Percentiles rank a stretch among this genome's conserved stretches.
phyloP scores from a whole-genome alignment of 2,113 vertebrate genomes.

The Apteryx owenii region DNA sequence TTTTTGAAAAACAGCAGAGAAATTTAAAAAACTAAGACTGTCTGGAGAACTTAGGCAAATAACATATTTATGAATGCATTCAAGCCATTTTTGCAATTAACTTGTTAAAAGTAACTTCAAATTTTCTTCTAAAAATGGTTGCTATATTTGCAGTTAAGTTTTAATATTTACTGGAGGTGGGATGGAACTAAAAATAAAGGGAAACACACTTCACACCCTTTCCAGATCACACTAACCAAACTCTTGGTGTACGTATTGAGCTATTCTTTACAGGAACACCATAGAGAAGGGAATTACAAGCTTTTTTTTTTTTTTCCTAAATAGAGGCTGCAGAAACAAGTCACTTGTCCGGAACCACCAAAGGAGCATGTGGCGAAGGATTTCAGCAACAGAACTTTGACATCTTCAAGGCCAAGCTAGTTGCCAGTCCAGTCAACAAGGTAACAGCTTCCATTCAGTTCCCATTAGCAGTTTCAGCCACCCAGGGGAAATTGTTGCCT shows the following conservation, averaged over 20 bases:
- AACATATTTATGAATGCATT: neutral
- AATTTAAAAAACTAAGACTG: neutral
- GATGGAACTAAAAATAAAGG: neutral
- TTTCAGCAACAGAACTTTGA: neutral
- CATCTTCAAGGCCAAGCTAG: neutral
- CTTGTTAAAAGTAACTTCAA: neutral
- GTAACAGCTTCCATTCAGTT: neutral
- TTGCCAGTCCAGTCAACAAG: neutral
- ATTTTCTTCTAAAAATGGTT: neutral
- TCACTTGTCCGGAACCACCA: neutral
- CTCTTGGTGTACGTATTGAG: neutral
- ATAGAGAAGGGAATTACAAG: neutral
- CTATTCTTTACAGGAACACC: neutral
- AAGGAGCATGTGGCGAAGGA: neutral
- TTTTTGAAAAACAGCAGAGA: neutral
- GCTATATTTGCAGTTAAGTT: neutral
- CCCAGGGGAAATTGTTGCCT: neutral
- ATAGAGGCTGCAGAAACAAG: neutral
- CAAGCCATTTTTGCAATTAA: neutral
- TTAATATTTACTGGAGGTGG: neutral
- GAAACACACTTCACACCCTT: neutral
- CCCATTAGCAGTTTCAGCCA: neutral
- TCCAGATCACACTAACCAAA: neutral
- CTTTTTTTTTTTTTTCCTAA: neutral
- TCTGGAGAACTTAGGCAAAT: neutral